Evolutionary conservation across 2,113 vertebrate genomes (phyloP), one percentile per base, ranked within the genome.

Genomic region (Suricata suricatta): DNA sequence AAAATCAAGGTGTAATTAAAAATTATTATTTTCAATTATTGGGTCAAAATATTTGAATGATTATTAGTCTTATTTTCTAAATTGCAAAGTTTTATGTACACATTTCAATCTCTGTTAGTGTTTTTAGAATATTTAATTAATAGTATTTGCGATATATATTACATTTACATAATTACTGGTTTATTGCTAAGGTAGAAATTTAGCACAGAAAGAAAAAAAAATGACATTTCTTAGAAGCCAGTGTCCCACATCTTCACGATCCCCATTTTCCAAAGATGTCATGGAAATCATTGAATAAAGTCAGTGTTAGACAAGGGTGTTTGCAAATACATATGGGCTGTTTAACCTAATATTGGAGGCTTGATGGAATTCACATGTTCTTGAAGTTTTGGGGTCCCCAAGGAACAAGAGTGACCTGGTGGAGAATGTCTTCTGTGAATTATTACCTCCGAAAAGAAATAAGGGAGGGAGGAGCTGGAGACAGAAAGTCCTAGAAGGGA

Each of bases 1-100:
- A 74, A 90, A 90, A 79, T 8, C 7, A 86, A 12, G 2, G 2
- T 93, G 31, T 76, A 69, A 69, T 52, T 54, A 23, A 54, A 71
- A 52, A 31, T 41, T 50, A 52, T 7, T 21, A 79, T 33, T 41
- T 29, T 47, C 27, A 89, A 35, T 0, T 35, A 52, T 8, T 27
- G 7, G 81, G 31, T 76, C 33, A 95, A 97, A 93, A 89, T 88
- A 82, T 81, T 88, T 91, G 47, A 95, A 38, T 50, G 35, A 72
- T 68, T 63, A 90, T 44, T 38, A 31, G 1, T 69, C 29, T 85
- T 38, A 69, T 41, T 88, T 95, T 84, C 29, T 63, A 88, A 88
- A 63, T 54, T 41, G 4, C 16, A 69, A 41, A 93, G 4, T 54
- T 50, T 14, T 57, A 60, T 82, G 54, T 66, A 57, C 2, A 85